phyloP scores from a whole-genome alignment of 2,797 vertebrate genomes.

The Scarus forsteni region DNA sequence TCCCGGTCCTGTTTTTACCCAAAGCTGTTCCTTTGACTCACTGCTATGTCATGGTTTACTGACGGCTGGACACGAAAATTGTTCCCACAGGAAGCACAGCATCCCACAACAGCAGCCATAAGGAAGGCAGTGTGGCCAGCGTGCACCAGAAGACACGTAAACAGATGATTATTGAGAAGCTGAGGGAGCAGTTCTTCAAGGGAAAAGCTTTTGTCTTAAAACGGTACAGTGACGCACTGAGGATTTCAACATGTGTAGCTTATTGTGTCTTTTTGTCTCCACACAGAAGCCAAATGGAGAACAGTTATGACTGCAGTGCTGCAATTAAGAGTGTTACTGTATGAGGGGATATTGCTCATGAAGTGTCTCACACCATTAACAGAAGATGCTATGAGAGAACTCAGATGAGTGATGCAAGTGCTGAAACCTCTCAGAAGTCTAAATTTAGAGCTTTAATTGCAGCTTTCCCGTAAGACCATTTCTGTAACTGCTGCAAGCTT shows the following conservation, averaged over 20 bases:
- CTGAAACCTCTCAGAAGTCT: constrained; percentile 51
- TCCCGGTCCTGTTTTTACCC: neutral
- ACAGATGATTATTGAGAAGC: constrained; percentile 92
- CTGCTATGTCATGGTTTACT: constrained; percentile 36
- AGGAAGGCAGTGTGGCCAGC: constrained; percentile 89
- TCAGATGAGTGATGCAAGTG: constrained; percentile 21
- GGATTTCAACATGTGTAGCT: neutral
- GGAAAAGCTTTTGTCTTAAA: constrained; percentile 90
- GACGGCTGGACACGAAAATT: constrained; percentile 54
- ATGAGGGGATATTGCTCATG: constrained; percentile 4
- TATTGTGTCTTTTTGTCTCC: constrained; percentile 3
- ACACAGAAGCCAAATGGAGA: constrained; percentile 2
- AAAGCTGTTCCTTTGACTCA: constrained; percentile 5
- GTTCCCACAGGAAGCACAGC: constrained; percentile 90
- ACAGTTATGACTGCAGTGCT: neutral
- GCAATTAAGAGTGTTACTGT: constrained; percentile 7
- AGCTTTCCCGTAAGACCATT: constrained; percentile 42
- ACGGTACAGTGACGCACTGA: constrained; percentile 78
- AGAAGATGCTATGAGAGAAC: constrained; percentile 24
- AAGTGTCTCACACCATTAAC: constrained; percentile 35
- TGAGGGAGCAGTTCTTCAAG: constrained; percentile 92
- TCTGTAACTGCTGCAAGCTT: constrained; percentile 57
- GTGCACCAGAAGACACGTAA: constrained; percentile 91
- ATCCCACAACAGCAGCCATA: constrained; percentile 92
- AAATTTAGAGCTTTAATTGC: constrained; percentile 65